Conservation (phyloP, 2,113 vertebrate genomes). For the Micronycteris hirsuta region DNA sequence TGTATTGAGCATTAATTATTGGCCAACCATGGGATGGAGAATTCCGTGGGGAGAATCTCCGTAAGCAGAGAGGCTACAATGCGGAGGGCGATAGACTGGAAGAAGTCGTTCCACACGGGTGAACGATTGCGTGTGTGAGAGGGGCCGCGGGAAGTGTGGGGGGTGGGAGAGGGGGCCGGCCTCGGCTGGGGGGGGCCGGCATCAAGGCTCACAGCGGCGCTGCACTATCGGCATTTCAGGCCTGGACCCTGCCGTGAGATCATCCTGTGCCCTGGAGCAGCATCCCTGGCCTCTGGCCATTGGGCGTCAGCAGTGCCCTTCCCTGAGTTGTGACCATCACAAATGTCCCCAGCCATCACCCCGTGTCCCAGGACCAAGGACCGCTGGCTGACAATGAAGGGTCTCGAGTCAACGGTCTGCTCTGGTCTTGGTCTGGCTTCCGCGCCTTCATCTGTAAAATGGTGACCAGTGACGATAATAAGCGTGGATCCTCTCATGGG, state of each 20-base stretch:
- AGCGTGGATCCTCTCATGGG: fast-evolving
- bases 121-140: fast-evolving
- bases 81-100: too few relatives aligned
- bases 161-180: background rate
- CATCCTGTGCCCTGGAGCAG: fast-evolving
- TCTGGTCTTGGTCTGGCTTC: background rate
- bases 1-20: too few relatives aligned
- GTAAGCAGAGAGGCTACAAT: fast-evolving
- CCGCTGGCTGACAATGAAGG: background rate
- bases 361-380: background rate
- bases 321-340: fast-evolving
- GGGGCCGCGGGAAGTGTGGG: fast-evolving
- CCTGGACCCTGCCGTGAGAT: fast-evolving
- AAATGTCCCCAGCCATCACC: background rate
- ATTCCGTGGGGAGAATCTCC: too few relatives aligned
- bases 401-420: fast-evolving
- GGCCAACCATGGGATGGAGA: fast-evolving
- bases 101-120: fast-evolving
- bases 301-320: background rate
- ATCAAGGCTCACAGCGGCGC: background rate
- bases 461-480: background rate
- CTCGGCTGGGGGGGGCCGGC: background rate
- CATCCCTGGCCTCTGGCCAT: background rate
- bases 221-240: fast-evolving
- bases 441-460: background rate